Conservation (phyloP, 2,888 invertebrate genomes). For the Herminia tarsipennalis region DNA sequence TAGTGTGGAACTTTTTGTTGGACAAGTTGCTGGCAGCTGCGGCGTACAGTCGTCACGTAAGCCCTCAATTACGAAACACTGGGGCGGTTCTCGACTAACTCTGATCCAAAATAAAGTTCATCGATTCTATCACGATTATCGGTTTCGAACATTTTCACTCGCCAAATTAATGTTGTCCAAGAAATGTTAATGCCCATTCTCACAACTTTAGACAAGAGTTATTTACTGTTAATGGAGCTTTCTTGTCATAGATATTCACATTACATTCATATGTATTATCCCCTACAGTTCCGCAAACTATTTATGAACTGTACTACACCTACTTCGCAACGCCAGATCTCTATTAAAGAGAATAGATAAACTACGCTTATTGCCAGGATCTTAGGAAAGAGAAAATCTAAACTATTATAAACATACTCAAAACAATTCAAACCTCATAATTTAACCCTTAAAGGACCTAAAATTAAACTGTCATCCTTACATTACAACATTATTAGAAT, state of each 20-base stretch:
- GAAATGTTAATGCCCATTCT: conserved; percentile 24
- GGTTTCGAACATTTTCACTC: conserved; percentile 51
- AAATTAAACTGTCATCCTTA: too few relatives aligned
- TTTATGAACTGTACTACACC: neutral
- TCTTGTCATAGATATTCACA: conserved; percentile 3
- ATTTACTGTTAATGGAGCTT: conserved; percentile 12
- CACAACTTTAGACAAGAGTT: conserved; percentile 19
- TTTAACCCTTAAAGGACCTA: too few relatives aligned
- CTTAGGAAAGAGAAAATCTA: neutral
- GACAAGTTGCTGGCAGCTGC: conserved; percentile 74
- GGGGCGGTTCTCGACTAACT: conserved; percentile 72
- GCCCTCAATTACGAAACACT: conserved; percentile 83
- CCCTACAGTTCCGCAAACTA: neutral
- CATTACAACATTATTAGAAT: too few relatives aligned
- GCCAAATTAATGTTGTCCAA: conserved; percentile 45
- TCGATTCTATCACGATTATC: conserved; percentile 76
- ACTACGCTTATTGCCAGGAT: neutral
- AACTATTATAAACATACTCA: conserved; percentile 9
- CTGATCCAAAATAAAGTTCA: conserved; percentile 75
- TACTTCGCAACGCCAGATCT: neutral
- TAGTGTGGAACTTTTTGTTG: conserved; percentile 73
- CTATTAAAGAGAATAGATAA: too few relatives aligned
- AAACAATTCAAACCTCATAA: too few relatives aligned
- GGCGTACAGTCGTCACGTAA: conserved; percentile 79
- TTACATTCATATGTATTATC: neutral